Conservation (phyloP, 2,113 vertebrate genomes). For the Saccopteryx leptura region DNA sequence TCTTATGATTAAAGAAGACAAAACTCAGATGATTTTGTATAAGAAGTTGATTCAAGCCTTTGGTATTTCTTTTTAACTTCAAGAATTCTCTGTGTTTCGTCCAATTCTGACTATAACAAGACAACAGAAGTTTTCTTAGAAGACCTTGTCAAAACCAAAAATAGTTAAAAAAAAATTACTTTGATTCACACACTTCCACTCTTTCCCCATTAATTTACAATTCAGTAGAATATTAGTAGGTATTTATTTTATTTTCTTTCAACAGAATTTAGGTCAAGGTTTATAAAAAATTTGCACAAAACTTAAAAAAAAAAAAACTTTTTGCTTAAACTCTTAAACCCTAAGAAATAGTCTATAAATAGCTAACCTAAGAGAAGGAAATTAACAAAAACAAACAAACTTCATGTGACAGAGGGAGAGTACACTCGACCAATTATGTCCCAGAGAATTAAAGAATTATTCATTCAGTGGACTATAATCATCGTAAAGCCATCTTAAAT, state of each 20-base stretch:
- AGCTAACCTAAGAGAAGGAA: conserved; percentile 64
- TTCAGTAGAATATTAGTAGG: conserved; percentile 84
- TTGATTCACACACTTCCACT: conserved; percentile 83
- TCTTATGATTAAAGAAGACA: conserved; percentile 6
- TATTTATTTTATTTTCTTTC: conserved; percentile 90
- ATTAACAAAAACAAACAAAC: conserved; percentile 51
- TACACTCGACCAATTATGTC: conserved; percentile 48
- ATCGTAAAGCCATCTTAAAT: neutral
- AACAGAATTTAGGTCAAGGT: conserved; percentile 89
- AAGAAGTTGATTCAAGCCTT: conserved; percentile 16
- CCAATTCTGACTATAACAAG: conserved; percentile 77
- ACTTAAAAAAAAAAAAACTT: conserved; percentile 56
- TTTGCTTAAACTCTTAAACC: conserved; percentile 81
- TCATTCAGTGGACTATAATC: neutral
- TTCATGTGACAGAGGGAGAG: conserved; percentile 48
- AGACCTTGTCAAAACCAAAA: conserved; percentile 84
- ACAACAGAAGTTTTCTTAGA: conserved; percentile 84
- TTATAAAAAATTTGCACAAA: conserved; percentile 90
- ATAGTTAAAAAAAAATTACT: conserved; percentile 80
- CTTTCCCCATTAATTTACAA: conserved; percentile 84
- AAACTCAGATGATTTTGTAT: neutral
- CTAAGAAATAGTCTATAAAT: conserved; percentile 78
- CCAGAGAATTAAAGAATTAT: conserved; percentile 52
- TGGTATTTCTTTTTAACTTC: conserved; percentile 80
- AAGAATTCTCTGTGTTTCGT: conserved; percentile 61